Evolutionary conservation across 2,797 vertebrate genomes (phyloP).

Genomic region (Margarornis squamiger): DNA sequence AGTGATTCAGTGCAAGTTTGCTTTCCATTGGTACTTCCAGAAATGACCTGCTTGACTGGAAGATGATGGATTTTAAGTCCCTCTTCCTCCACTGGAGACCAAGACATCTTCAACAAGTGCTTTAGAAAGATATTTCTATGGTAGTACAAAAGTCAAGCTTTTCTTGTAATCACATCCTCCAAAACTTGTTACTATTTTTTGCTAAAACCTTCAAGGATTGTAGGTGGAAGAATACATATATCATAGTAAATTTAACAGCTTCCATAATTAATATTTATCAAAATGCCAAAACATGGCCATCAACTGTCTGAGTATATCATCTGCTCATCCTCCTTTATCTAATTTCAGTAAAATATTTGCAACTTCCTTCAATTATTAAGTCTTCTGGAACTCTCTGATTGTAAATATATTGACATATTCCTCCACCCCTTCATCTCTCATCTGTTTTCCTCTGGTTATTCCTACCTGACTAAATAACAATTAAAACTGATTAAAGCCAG

Average conservation of each 20-base stretch:
- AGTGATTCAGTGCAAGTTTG: not conserved
- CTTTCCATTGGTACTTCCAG: not conserved
- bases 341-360: not conserved
- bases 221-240: not conserved
- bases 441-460: not conserved
- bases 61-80: not conserved
- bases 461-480: not conserved
- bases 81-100: not conserved
- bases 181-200: not conserved
- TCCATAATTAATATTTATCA: not conserved
- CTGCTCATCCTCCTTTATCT: not conserved
- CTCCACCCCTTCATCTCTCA: not conserved
- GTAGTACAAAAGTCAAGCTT: not conserved
- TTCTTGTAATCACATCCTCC: not conserved
- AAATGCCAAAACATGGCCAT: not conserved
- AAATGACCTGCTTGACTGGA: not conserved
- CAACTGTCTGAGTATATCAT: not conserved
- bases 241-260: not conserved
- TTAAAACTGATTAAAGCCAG: not conserved
- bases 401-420: not conserved
- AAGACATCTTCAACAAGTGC: not conserved
- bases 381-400: not conserved
- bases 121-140: not conserved
- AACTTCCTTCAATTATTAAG: not conserved
- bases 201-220: not conserved